Percentiles rank a stretch among this genome's conserved stretches.
phyloP scores from a whole-genome alignment of 2,113 vertebrate species.

The Embiotoca jacksoni region DNA sequence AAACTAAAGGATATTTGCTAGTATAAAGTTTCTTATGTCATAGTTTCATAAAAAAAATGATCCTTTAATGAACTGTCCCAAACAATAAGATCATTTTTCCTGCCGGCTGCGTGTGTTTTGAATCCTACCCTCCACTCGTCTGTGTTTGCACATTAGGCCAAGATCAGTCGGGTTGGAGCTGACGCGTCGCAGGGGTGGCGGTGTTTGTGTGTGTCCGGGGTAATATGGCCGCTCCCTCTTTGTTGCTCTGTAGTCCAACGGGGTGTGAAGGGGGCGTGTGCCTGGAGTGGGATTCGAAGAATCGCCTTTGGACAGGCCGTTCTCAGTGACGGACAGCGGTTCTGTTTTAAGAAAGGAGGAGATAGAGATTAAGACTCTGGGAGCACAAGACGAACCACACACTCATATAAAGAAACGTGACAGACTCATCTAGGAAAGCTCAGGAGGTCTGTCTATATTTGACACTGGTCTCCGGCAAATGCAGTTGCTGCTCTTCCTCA shows the following conservation, averaged over 20 bases:
- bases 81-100: not conserved
- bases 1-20: not conserved
- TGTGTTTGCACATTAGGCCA: slow-evolving; percentile 82
- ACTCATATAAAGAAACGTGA: not conserved
- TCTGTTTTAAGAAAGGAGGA: slow-evolving; percentile 58
- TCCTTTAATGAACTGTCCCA: too few species aligned
- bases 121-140: slow-evolving; percentile 90
- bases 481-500: not conserved
- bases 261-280: slow-evolving; percentile 53
- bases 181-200: slow-evolving; percentile 80
- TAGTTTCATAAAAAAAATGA: not conserved
- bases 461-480: too few species aligned
- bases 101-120: not conserved
- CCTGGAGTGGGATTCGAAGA: slow-evolving; percentile 41
- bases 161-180: slow-evolving; percentile 85
- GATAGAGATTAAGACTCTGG: not conserved
- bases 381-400: not conserved
- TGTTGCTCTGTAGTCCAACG: slow-evolving; percentile 68
- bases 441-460: too few species aligned
- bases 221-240: slow-evolving; percentile 76
- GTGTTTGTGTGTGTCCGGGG: slow-evolving; percentile 65
- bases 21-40: not conserved
- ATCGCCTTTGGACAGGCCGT: slow-evolving; percentile 72
- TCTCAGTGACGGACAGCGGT: slow-evolving; percentile 78
- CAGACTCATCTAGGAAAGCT: not conserved